These are phyloP conservation scores for Hoplostethus atlanticus DNA, from an alignment of 2,797 vertebrate species.

Conservation along the genomic window DNA sequence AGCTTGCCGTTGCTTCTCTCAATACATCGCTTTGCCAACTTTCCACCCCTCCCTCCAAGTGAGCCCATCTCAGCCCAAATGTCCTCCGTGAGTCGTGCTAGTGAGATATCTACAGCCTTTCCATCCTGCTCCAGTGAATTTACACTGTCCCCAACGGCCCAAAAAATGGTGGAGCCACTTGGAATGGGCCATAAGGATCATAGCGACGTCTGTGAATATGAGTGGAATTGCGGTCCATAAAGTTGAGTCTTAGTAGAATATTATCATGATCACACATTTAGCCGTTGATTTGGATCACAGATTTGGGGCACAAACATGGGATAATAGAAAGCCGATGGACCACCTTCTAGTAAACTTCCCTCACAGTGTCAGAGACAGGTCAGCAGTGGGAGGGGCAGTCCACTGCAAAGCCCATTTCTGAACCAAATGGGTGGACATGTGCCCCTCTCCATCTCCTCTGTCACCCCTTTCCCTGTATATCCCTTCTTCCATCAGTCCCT, in stretches of 20 bases:
- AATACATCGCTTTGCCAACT: conserved; percentile 15
- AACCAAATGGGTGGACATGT: background rate
- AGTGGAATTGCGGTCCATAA: too few relatives aligned
- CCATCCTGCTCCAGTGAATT: background rate
- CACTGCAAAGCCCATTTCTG: background rate
- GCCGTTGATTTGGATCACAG: background rate
- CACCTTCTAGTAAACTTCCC: background rate
- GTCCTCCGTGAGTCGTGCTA: conserved; percentile 23
- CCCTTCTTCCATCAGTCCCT: conserved; percentile 10
- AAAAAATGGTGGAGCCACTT: conserved; percentile 1
- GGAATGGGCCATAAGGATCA: background rate
- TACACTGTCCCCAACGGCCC: background rate
- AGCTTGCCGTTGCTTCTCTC: conserved; percentile 24
- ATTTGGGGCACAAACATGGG: background rate
- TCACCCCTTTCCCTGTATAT: background rate
- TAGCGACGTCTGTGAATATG: background rate
- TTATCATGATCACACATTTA: background rate
- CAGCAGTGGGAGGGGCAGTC: background rate
- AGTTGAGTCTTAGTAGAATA: background rate
- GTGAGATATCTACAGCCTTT: background rate
- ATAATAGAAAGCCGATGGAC: background rate
- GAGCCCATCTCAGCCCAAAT: conserved; percentile 1
- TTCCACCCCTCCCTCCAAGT: background rate
- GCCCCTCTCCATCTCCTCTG: conserved; percentile 18
- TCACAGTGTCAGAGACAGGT: background rate